Conservation (phyloP, 2,113 vertebrate species). For the Chascanopsetta lugubris region DNA sequence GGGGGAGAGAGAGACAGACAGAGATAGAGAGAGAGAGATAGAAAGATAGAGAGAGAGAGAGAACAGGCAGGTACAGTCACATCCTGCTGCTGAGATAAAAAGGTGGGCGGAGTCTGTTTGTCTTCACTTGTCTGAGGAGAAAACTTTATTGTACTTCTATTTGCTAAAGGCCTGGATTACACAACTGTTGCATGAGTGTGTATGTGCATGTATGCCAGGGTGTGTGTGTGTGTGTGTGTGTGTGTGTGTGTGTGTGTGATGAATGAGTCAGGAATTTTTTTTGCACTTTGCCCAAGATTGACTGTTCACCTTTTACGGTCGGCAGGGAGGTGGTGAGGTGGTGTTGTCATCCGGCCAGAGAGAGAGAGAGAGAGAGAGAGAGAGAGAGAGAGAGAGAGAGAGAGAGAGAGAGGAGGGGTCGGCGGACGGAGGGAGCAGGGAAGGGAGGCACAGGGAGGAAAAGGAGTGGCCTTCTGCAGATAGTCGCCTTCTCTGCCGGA, state of each 20-base stretch:
- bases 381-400: too few relatives aligned
- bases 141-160: constrained; percentile 28
- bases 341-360: constrained; percentile 75
- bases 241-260: constrained; percentile 30
- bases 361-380: too few relatives aligned
- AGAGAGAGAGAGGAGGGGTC: constrained; percentile 70
- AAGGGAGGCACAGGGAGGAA: constrained; percentile 74
- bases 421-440: constrained; percentile 40
- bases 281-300: constrained; percentile 76
- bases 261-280: constrained; percentile 75
- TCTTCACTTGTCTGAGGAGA: constrained; percentile 34
- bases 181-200: constrained; percentile 46
- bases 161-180: constrained; percentile 41
- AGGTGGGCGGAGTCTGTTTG: constrained; percentile 32
- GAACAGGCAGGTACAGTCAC: constrained; percentile 76
- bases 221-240: constrained; percentile 21
- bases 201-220: constrained; percentile 24
- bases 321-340: constrained; percentile 73
- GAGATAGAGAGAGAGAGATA: too few relatives aligned
- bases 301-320: constrained; percentile 82
- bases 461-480: constrained; percentile 82
- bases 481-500: constrained; percentile 67
- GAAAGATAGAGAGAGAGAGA: constrained; percentile 33
- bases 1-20: too few relatives aligned
- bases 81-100: constrained; percentile 72